These are phyloP conservation scores for Oreochromis niloticus DNA, from an alignment of 2,113 vertebrate species.

Conservation along the genomic window DNA sequence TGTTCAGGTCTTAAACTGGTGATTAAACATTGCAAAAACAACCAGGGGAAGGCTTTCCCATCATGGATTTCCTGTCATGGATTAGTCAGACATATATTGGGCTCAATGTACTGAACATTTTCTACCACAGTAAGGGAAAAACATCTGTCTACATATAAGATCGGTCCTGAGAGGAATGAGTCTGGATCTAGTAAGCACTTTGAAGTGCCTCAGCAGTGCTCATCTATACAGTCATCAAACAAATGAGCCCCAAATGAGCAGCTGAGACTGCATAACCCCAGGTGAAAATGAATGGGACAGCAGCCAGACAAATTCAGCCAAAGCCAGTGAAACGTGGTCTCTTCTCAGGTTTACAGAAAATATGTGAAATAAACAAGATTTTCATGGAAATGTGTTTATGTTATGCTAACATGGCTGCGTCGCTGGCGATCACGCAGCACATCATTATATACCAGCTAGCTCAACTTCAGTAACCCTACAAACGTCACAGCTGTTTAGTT, in stretches of 20 bases:
- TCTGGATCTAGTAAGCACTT: not conserved
- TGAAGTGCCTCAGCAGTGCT: not conserved
- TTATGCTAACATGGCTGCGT: too few relatives aligned
- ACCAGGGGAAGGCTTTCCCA: not conserved
- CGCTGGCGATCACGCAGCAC: too few relatives aligned
- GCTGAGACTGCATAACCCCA: not conserved
- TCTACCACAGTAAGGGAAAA: accelerated
- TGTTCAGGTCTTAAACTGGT: accelerated
- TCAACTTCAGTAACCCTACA: too few relatives aligned
- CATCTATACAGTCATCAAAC: not conserved
- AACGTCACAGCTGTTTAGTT: too few relatives aligned
- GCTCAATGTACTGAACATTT: not conserved
- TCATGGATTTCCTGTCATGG: not conserved
- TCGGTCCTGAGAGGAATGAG: not conserved
- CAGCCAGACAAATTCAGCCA: not conserved
- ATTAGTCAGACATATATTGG: not conserved
- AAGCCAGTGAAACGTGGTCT: not conserved
- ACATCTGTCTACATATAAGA: not conserved
- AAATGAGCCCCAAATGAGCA: accelerated
- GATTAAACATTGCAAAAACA: not conserved
- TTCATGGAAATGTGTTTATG: too few relatives aligned
- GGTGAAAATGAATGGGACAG: not conserved
- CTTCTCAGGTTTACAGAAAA: not conserved
- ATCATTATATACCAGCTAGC: too few relatives aligned
- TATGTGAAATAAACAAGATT: not conserved